Base-by-base conservation (phyloP, 2,888 invertebrate species). In the Cartodere bifasciata region DNA sequence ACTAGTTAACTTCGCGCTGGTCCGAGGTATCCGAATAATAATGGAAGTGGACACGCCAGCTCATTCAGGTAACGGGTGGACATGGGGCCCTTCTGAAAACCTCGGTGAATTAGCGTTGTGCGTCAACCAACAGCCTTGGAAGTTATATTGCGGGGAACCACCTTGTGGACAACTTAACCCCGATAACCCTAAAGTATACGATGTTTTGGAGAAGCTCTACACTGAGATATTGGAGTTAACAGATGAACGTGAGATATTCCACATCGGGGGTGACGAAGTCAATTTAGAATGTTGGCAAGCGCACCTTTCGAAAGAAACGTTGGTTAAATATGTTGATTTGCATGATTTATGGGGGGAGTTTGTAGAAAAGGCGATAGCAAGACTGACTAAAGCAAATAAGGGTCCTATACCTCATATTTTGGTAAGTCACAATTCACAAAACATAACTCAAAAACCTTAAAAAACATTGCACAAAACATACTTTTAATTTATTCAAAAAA, bases 1-100 rank as follows among this genome's bases (percentile, higher is more conserved):
- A 12, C 63, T 92, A 20, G 77, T 84, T 3, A 72, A 76, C 20
- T 84, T 78, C 51, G 87, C 85, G 1, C 65, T 74, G 40, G 54
- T 81, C n/a, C 68, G 87, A 34, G 94, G 92, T 0, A 74, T 94
- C 29, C 70, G 91, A 39, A 77, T 91, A 7, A 60, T 94, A 30
- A 72, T 91, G 1, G 94, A 94, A 62, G 76, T 91, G 32, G 91
- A 91, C 60, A 80, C 86, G 7, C 92, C 92, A 1, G 87, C 86
- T 3, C 88, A 90, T 57, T 83, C 83, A 2, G 85, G 86, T 3
- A 79, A 82, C 43, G 86, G 86, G 1, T 87, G 85, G 85, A 73
- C 75, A 39, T 85, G 83, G 83, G 84, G 83, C 11, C 72, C 76
- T 1, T 64, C 71, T 31, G 73, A 75, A 32, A 81, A 83, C 0